Conservation (phyloP, 1,140 invertebrate species). For the Drosophila ficusphila region DNA sequence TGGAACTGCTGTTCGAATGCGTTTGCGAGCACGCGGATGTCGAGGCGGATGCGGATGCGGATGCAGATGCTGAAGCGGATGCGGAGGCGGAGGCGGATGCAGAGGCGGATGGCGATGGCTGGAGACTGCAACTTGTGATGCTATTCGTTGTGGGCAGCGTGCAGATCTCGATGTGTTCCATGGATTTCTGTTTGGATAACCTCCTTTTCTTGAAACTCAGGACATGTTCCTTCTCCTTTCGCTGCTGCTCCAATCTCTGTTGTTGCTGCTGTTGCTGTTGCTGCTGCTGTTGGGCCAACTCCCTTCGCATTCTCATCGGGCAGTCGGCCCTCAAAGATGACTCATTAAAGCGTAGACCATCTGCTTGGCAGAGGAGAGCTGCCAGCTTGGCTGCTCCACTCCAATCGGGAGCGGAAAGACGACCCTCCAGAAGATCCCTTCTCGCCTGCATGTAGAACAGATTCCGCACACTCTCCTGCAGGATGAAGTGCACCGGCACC, state of each 20-base stretch:
- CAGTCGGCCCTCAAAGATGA: constrained; percentile 68
- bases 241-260: constrained; percentile 51
- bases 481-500: constrained; percentile 93
- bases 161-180: constrained; percentile 73
- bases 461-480: constrained; percentile 93
- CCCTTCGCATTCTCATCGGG: constrained; percentile 62
- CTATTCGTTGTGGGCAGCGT: constrained; percentile 6
- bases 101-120: constrained; percentile 57
- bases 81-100: constrained; percentile 52
- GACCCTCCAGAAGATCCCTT: constrained; percentile 89
- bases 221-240: constrained; percentile 81
- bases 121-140: constrained; percentile 27
- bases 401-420: constrained; percentile 88
- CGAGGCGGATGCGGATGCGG: constrained; percentile 43
- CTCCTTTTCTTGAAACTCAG: constrained; percentile 80
- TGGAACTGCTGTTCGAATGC: constrained; percentile 58
- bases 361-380: constrained; percentile 89
- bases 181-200: constrained; percentile 79
- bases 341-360: constrained; percentile 77
- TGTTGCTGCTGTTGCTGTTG: constrained; percentile 48
- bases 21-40: constrained; percentile 47
- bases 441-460: constrained; percentile 93
- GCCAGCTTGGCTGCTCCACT: constrained; percentile 89
- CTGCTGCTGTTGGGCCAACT: constrained; percentile 52
- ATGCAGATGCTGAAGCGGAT: constrained; percentile 38